Evolutionary conservation across 2,888 invertebrate species (phyloP), one percentile per base, ranked within the genome.

Genomic region (Ormyrus labotus): DNA sequence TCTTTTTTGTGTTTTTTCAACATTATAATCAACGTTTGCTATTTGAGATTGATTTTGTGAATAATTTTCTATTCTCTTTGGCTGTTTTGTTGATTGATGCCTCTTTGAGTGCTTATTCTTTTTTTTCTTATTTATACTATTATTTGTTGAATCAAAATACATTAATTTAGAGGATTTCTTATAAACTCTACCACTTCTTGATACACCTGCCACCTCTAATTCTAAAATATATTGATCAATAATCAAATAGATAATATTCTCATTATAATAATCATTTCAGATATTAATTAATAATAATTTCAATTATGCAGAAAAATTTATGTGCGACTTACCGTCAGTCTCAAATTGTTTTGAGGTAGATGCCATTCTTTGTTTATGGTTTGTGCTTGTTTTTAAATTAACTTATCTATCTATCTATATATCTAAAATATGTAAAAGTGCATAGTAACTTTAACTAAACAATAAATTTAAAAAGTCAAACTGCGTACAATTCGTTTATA

Each of bases 81-180:
- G 58, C 47, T 58, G 65, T 19, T 78, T 78, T 34, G 50, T n/a
- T 55, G n/a, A 53, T 7, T 74, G 34, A n/a, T 60, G 34, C 5
- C 11, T 45, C 51, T 74, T 64, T 63, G 51, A 51, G 53, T 60
- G 10, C n/a, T 73, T 79, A 51, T 47, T 70, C 10, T 58, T 73
- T 60, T 74, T 74, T 4, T 61, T 48, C 13, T 64, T 69, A 51
- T 64, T 68, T 5, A 58, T 61, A 10, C 0, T 61, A 50, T 2
- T 50, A 48, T 51, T 65, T 58, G 74, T 11, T 11, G 70, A 53
- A 47, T 79, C 58, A 51, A 74, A 68, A 45, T 74, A 74, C 64
- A 79, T 74, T 53, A 79, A 60, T 64, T 70, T 79, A 55, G 79
- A 74, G 51, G 79, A 79, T 10, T 79, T 79, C 45, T 79, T 79